Evolutionary conservation across 2,888 invertebrate genomes (phyloP).

Genomic region (Pachycephus smyrnensis): DNA sequence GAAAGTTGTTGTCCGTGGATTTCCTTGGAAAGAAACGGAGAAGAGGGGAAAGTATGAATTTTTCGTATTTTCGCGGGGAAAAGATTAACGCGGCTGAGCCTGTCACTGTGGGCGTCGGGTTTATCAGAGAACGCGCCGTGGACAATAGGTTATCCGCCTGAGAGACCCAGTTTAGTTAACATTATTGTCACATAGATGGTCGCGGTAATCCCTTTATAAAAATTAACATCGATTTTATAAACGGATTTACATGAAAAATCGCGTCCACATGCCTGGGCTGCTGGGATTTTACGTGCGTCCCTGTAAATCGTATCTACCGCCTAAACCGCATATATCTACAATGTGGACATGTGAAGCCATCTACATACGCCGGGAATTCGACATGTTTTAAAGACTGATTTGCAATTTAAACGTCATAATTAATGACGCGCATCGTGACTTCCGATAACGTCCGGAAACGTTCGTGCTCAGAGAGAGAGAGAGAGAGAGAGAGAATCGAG

Average conservation of each 20-base stretch:
- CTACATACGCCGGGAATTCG: constrained; percentile 41
- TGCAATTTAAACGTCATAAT: constrained; percentile 55
- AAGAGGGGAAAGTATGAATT: background rate
- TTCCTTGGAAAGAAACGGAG: background rate
- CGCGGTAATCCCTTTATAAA: constrained; percentile 49
- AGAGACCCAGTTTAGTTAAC: constrained; percentile 38
- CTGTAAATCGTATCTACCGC: background rate
- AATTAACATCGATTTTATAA: constrained; percentile 54
- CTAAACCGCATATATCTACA: background rate
- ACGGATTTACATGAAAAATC: constrained; percentile 47
- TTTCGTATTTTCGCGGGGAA: background rate
- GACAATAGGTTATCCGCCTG: constrained; percentile 34
- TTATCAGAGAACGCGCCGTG: constrained; percentile 4
- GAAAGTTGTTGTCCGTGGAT: background rate
- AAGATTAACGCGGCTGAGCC: background rate
- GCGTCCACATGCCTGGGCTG: background rate
- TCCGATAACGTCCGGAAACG: background rate
- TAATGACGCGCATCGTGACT: constrained; percentile 34
- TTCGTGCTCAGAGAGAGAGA: background rate
- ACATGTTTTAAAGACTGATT: constrained; percentile 51
- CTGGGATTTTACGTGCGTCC: background rate
- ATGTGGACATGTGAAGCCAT: background rate
- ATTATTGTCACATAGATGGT: constrained; percentile 43
- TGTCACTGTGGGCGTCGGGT: background rate
- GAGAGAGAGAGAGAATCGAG: background rate